phyloP scores from a whole-genome alignment of 1,140 invertebrate genomes.

The Idris sp. region DNA sequence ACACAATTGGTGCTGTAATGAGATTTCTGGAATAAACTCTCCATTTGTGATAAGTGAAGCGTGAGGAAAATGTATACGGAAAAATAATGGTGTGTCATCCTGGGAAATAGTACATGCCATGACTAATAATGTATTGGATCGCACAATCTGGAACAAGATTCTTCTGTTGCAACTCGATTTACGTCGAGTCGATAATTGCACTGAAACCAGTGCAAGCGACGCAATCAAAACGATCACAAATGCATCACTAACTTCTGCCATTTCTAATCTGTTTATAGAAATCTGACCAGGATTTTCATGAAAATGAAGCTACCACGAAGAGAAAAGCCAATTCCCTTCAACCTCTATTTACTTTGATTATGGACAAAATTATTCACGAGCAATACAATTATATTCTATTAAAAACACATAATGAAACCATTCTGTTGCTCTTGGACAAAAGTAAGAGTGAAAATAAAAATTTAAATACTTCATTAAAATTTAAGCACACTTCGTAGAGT shows the following conservation, averaged over 20 bases:
- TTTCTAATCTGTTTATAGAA: conserved; percentile 8
- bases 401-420: no score
- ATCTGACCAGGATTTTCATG: no score
- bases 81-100: conserved; percentile 55
- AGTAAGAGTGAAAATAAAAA: no score
- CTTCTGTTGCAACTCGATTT: conserved; percentile 46
- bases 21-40: conserved; percentile 41
- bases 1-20: conserved; percentile 35
- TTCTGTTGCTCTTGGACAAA: no score
- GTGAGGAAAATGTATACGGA: conserved; percentile 32
- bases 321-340: no score
- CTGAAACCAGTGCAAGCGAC: conserved; percentile 34
- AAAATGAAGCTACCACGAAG: no score
- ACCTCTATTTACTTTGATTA: no score
- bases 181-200: conserved; percentile 53
- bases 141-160: conserved; percentile 47
- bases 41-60: conserved; percentile 45
- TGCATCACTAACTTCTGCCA: conserved; percentile 19
- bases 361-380: no score
- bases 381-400: no score
- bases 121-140: conserved; percentile 54
- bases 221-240: conserved; percentile 51
- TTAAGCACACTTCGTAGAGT: no score
- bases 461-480: no score
- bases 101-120: conserved; percentile 38